These are phyloP conservation scores for Drosophila helvetica DNA, from an alignment of 2,888 invertebrate genomes.

Conservation along the genomic window DNA sequence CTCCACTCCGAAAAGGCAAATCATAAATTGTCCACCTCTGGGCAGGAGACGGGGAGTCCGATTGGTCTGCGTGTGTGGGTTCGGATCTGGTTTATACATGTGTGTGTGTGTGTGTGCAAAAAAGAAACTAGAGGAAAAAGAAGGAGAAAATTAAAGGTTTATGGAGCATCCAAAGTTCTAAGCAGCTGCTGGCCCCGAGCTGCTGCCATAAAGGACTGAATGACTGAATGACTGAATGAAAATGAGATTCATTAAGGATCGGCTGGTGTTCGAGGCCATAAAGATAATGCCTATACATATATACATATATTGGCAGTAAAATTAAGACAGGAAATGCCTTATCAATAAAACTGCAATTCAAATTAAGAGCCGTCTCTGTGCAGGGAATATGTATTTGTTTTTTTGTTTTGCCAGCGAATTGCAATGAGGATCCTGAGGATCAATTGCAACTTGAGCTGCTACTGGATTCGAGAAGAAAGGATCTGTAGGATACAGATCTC, in stretches of 20 bases:
- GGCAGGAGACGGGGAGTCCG: conserved; percentile 21
- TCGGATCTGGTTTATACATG: conserved; percentile 50
- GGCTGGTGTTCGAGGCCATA: conserved; percentile 2
- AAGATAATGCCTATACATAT: conserved; percentile 36
- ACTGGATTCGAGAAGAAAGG: no score
- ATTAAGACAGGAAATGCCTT: conserved; percentile 15
- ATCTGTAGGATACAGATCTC: no score
- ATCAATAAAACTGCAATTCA: background rate
- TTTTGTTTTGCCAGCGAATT: no score
- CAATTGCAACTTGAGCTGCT: no score
- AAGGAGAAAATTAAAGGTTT: conserved; percentile 61
- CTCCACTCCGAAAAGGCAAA: conserved; percentile 71
- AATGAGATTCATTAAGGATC: conserved; percentile 37
- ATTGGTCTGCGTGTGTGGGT: conserved; percentile 18
- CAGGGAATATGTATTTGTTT: no score
- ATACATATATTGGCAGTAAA: conserved; percentile 16
- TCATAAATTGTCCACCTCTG: conserved; percentile 68
- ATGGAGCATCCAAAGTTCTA: conserved; percentile 24
- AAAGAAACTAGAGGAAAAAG: background rate
- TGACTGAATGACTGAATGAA: conserved; percentile 13
- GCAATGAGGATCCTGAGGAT: no score
- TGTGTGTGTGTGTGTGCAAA: no score
- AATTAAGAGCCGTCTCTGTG: background rate
- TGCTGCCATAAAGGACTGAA: conserved; percentile 1
- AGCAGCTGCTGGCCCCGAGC: conserved; percentile 24